phyloP scores from a whole-genome alignment of 2,113 vertebrate species.

The Coreoperca whiteheadi region DNA sequence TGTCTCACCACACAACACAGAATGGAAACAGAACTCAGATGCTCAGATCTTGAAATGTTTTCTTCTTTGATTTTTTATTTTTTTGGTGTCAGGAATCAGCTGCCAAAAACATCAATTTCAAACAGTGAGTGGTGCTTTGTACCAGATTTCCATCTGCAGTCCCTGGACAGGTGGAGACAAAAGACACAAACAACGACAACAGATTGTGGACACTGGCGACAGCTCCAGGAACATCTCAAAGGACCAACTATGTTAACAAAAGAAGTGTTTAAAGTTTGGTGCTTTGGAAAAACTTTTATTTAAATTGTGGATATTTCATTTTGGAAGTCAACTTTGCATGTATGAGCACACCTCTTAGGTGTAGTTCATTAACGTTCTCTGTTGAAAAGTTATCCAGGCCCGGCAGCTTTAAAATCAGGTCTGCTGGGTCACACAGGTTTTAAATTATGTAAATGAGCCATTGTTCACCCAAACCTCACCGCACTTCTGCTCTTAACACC shows the following conservation, averaged over 20 bases:
- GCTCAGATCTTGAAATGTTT: not conserved
- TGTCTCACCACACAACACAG: too few species aligned
- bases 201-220: not conserved
- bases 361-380: not conserved
- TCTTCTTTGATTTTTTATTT: not conserved
- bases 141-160: not conserved
- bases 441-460: not conserved
- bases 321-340: not conserved
- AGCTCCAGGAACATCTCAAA: not conserved
- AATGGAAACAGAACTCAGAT: not conserved
- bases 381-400: not conserved
- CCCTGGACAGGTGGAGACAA: constrained; percentile 15
- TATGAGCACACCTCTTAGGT: not conserved
- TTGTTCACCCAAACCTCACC: not conserved
- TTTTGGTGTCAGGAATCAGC: not conserved
- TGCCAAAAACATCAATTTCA: not conserved
- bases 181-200: not conserved
- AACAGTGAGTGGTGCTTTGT: not conserved
- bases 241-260: not conserved
- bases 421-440: not conserved
- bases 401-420: not conserved
- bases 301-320: not conserved
- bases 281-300: not conserved
- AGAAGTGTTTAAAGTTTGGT: not conserved
- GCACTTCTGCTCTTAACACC: not conserved